Evolutionary conservation across 2,113 vertebrate species (phyloP), one percentile per base, ranked within the genome.

Genomic region (Melanostigma gelatinosum): DNA sequence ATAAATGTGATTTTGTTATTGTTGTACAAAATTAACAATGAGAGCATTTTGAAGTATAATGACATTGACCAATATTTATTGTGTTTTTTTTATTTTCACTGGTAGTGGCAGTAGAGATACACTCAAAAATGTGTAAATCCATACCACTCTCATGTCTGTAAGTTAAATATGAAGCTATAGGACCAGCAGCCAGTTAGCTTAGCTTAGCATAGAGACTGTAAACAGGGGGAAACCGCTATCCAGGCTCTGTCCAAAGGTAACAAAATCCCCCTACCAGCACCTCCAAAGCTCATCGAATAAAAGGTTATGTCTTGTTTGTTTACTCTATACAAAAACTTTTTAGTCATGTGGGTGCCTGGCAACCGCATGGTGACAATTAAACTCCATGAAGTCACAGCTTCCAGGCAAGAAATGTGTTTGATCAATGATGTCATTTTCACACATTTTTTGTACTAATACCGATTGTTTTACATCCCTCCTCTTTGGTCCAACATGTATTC

Each of bases 341-440:
- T 10, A 38, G 22, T 16, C 24, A 46, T 24, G 29, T 40, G 62
- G 62, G 10, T 40, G 36, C 58, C 58, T 29, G 8, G 29, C 58
- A 61, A 34, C 58, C 16, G 16, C 29, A 20, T 34, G 29, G 62
- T 24, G 27, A 22, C 38, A n/a, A 61, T 68, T 0, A 36, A 10
- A 57, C 74, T 11, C 20, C 3, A 61, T 11, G 4, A 36, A 42
- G 62, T 64, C 36, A 42, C 66, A n/a, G 75, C 64, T 77, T 15
- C 38, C 12, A 24, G 29, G 27, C 6, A 48, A 60, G 15, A 55
- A 46, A 64, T 27, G 29, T 12, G 24, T 9, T 9, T 3, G 24
- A 29, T 40, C 4, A 15, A 60, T 64, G 12, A 32, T 57, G 4
- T 52, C 12, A 1, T 20, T 61, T 48, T 52, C 4, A 68, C 24